Evolutionary conservation across 2,797 vertebrate species (phyloP).

Genomic region (Esox masquinongy): DNA sequence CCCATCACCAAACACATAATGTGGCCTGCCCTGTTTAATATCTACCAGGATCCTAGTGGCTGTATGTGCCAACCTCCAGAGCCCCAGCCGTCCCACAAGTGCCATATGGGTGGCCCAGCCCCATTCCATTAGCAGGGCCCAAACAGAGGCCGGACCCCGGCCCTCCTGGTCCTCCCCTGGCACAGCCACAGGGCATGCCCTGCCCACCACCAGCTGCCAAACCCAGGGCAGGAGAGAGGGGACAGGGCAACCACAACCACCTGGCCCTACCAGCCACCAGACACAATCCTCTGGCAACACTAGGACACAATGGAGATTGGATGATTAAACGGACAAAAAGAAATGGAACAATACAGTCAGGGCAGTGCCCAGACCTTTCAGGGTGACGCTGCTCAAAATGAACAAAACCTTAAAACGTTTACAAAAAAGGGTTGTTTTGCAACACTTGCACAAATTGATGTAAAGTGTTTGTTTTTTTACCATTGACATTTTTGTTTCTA

Average conservation of each 20-base stretch:
- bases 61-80: slow-evolving; percentile 68
- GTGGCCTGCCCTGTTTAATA: slow-evolving; percentile 74
- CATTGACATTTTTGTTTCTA: too few relatives aligned
- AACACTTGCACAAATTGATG: neutral
- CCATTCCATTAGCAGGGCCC: slow-evolving; percentile 93
- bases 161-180: slow-evolving; percentile 74
- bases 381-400: neutral
- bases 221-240: slow-evolving; percentile 59
- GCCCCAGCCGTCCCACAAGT: slow-evolving; percentile 68
- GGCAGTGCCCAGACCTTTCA: neutral
- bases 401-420: too few relatives aligned
- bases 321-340: slow-evolving; percentile 27
- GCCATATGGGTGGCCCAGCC: slow-evolving; percentile 92
- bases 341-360: neutral
- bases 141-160: slow-evolving; percentile 63
- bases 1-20: slow-evolving; percentile 63
- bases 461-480: too few relatives aligned
- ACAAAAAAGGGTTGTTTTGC: neutral
- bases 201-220: slow-evolving; percentile 79
- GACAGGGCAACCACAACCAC: slow-evolving; percentile 55
- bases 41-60: slow-evolving; percentile 72
- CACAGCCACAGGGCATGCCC: slow-evolving; percentile 80
- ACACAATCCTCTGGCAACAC: slow-evolving; percentile 32
- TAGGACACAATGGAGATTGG: slow-evolving; percentile 7
- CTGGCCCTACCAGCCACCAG: slow-evolving; percentile 38